Percentiles rank a stretch among this genome's conserved stretches.
These are phyloP conservation scores for Zaprionus kolodkinae DNA, from an alignment of 1,140 invertebrate genomes.

Conservation along the genomic window DNA sequence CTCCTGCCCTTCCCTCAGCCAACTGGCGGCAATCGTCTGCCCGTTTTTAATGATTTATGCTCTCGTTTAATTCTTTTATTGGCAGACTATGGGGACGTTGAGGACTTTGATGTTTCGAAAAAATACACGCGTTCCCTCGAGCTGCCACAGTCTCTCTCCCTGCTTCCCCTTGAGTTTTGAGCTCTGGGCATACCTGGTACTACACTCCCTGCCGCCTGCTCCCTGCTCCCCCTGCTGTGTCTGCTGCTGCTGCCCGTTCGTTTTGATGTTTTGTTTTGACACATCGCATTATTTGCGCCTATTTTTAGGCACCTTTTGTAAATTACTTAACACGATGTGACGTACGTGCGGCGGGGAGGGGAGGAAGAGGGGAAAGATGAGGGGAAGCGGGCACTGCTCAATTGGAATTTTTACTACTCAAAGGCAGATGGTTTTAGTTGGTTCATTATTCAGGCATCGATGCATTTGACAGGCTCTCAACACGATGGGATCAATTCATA, in stretches of 20 bases:
- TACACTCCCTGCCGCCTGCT: constrained; percentile 3
- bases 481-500: constrained; percentile 72
- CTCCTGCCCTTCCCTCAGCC: neutral
- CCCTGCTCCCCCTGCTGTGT: constrained; percentile 2
- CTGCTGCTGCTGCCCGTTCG: constrained; percentile 16
- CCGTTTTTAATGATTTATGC: constrained; percentile 73
- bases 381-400: constrained; percentile 19
- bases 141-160: neutral
- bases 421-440: constrained; percentile 37
- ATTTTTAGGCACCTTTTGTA: constrained; percentile 64
- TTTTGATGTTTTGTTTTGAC: constrained; percentile 81
- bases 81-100: constrained; percentile 56
- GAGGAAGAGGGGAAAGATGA: neutral
- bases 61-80: constrained; percentile 76
- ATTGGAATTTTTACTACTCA: constrained; percentile 64
- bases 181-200: constrained; percentile 15
- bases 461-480: constrained; percentile 74
- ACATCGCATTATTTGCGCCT: constrained; percentile 75
- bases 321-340: constrained; percentile 61
- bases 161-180: constrained; percentile 19
- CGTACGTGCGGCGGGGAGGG: neutral
- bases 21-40: constrained; percentile 47
- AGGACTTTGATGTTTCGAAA: constrained; percentile 66
- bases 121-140: constrained; percentile 15
- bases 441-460: constrained; percentile 62